Percentiles rank a stretch among this genome's conserved stretches.
phyloP scores from a whole-genome alignment of 2,888 invertebrate species.

The Ichneumoninae sp. region DNA sequence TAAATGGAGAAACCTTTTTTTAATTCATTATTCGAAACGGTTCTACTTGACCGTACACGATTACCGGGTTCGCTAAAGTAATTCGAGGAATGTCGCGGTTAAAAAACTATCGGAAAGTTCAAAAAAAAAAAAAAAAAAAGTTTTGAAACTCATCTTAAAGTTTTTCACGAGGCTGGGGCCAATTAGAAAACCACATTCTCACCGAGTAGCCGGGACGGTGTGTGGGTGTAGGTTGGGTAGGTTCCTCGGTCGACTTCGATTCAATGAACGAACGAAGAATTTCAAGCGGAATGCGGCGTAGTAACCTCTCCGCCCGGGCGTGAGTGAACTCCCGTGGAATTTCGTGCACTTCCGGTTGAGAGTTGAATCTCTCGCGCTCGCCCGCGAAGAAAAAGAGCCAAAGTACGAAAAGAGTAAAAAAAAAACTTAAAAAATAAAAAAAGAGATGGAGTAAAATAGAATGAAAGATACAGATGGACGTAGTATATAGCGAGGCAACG shows the following conservation, averaged over 20 bases:
- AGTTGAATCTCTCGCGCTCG: constrained; percentile 45
- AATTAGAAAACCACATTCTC: constrained; percentile 55
- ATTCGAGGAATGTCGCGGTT: constrained; percentile 41
- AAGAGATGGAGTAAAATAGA: constrained; percentile 18
- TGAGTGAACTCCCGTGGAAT: constrained; percentile 64
- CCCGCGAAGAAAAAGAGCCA: constrained; percentile 18
- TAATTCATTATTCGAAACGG: not conserved
- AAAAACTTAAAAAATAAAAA: constrained; percentile 25
- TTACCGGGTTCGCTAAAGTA: constrained; percentile 2
- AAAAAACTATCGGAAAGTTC: constrained; percentile 23
- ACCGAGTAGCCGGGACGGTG: not conserved
- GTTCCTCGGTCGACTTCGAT: constrained; percentile 39
- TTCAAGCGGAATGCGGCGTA: constrained; percentile 60
- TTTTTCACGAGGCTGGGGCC: constrained; percentile 49
- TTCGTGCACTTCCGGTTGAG: constrained; percentile 42
- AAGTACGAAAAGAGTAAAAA: constrained; percentile 22
- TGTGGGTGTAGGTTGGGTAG: constrained; percentile 7
- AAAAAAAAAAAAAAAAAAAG: not conserved
- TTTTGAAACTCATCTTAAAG: constrained; percentile 34
- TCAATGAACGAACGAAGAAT: constrained; percentile 61
- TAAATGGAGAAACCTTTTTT: not conserved
- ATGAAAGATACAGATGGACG: constrained; percentile 46
- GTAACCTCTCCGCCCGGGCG: constrained; percentile 38
- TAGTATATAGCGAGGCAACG: constrained; percentile 18
- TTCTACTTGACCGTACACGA: not conserved